These are phyloP conservation scores for Euleptes europaea DNA, from an alignment of 2,113 vertebrate species.

Conservation along the genomic window DNA sequence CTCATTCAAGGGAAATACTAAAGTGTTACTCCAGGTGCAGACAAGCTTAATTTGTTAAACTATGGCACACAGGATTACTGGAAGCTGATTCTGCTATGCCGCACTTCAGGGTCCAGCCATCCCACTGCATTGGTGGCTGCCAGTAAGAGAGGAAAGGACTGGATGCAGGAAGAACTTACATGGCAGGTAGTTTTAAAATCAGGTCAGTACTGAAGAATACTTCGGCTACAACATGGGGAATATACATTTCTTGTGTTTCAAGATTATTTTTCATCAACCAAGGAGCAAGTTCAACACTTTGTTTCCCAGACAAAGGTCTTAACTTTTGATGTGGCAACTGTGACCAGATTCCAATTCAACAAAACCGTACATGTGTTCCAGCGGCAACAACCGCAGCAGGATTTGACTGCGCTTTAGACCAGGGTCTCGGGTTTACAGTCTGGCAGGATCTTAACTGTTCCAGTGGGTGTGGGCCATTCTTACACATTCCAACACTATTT, in stretches of 20 bases:
- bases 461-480: background rate
- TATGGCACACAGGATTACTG: background rate
- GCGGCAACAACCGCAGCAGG: background rate
- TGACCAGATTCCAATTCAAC: background rate
- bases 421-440: background rate
- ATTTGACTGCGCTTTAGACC: background rate
- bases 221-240: background rate
- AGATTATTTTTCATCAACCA: background rate
- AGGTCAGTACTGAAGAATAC: background rate
- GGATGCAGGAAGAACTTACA: background rate
- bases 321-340: no score
- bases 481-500: background rate
- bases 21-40: background rate
- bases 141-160: background rate
- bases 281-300: background rate
- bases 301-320: background rate
- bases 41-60: no score
- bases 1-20: background rate
- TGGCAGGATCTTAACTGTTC: accelerated
- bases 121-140: background rate
- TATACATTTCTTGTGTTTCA: background rate
- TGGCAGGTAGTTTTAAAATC: background rate
- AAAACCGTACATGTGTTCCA: background rate
- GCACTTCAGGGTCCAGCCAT: background rate
- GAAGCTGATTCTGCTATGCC: background rate